These are phyloP conservation scores for Empidonax traillii DNA, from an alignment of 2,113 vertebrate genomes.

Conservation along the genomic window DNA sequence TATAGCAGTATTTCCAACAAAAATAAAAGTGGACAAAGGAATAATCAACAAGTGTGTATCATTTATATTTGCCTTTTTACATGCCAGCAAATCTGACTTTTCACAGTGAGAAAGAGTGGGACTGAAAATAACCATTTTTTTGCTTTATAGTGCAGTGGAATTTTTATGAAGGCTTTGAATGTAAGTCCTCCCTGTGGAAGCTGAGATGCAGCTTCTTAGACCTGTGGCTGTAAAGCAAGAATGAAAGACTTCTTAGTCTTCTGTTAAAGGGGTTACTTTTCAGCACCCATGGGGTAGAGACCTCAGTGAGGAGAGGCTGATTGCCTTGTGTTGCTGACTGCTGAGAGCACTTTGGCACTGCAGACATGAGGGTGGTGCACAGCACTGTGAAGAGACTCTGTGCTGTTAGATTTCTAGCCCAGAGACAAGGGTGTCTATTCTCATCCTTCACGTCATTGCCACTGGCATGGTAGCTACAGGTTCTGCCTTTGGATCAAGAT, in stretches of 20 bases:
- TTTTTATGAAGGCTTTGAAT: not conserved
- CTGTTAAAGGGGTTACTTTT: not conserved
- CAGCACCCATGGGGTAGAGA: not conserved
- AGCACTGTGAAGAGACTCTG: not conserved
- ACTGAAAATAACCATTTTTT: not conserved
- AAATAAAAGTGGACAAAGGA: not conserved
- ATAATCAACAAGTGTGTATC: not conserved
- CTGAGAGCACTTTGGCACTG: not conserved
- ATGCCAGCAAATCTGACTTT: not conserved
- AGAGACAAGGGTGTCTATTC: not conserved
- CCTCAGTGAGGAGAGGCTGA: not conserved
- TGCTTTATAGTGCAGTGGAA: not conserved
- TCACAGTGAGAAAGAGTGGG: not conserved
- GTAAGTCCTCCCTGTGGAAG: not conserved
- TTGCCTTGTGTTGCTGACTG: not conserved
- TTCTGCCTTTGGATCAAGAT: not conserved
- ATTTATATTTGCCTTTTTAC: not conserved
- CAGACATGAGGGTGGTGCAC: not conserved
- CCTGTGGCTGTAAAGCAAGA: not conserved
- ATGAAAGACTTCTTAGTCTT: not conserved
- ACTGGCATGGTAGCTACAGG: not conserved
- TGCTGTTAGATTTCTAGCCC: not conserved
- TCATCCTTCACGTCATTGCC: fast-evolving
- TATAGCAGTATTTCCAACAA: not conserved
- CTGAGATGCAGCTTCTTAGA: not conserved